Conservation (phyloP, 2,888 invertebrate species). For the Stenodera caucasica region DNA sequence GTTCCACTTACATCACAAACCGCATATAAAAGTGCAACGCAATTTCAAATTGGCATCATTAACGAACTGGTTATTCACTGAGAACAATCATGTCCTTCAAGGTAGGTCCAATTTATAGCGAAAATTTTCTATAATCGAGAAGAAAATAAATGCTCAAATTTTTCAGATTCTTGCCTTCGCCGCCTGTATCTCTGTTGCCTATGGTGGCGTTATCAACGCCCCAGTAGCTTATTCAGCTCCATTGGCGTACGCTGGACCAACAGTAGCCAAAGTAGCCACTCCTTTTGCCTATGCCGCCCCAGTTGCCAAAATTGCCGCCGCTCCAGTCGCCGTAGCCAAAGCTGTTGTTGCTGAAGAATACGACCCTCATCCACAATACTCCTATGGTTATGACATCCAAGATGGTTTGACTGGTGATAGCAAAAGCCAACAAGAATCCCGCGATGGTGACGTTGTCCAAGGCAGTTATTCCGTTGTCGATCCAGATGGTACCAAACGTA, state of each 20-base stretch:
- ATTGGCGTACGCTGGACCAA: conserved; percentile 10
- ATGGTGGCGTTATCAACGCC: background rate
- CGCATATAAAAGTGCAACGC: conserved; percentile 21
- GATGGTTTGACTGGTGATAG: conserved; percentile 62
- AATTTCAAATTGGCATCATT: conserved; percentile 20
- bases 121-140: background rate
- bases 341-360: conserved; percentile 40
- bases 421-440: conserved; percentile 65
- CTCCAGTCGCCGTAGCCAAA: conserved; percentile 42
- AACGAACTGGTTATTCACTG: background rate
- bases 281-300: conserved; percentile 26
- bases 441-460: conserved; percentile 66
- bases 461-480: conserved; percentile 62
- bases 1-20: conserved; percentile 22
- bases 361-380: conserved; percentile 57
- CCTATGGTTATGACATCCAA: conserved; percentile 62
- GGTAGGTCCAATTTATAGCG: background rate
- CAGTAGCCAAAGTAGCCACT: conserved; percentile 25
- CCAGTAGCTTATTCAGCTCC: conserved; percentile 4
- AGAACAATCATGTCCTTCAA: conserved; percentile 1
- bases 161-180: background rate
- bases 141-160: too few relatives aligned
- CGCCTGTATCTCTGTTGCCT: background rate
- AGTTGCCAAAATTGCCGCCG: conserved; percentile 32
- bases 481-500: conserved; percentile 66